Evolutionary conservation across 2,797 vertebrate genomes (phyloP).

Genomic region (Delichon dasypus): DNA sequence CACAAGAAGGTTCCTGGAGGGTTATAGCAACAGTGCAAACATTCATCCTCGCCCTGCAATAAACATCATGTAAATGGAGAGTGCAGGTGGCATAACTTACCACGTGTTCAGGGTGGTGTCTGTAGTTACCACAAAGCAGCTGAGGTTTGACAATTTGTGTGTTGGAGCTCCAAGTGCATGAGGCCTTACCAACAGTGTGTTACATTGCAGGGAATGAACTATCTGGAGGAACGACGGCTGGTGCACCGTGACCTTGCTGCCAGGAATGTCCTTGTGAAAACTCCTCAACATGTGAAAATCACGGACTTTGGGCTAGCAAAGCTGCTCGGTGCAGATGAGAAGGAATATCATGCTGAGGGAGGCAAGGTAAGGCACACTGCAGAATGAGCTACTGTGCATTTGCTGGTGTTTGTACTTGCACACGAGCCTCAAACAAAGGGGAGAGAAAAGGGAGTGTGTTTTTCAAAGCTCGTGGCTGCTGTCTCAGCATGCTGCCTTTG

Average conservation of each 20-base stretch:
- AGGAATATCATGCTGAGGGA: slow-evolving; percentile 90
- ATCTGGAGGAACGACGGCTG: slow-evolving; percentile 90
- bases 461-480: not conserved
- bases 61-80: not conserved
- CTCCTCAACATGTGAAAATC: slow-evolving; percentile 92
- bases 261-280: slow-evolving; percentile 92
- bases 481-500: slow-evolving; percentile 22
- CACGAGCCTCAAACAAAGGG: not conserved
- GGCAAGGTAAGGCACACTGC: slow-evolving; percentile 81
- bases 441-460: not conserved
- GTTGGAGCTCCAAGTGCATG: accelerated
- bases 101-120: accelerated
- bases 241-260: slow-evolving; percentile 95
- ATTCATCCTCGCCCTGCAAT: not conserved
- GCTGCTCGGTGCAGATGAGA: slow-evolving; percentile 87
- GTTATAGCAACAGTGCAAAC: not conserved
- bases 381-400: accelerated
- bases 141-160: not conserved
- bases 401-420: accelerated
- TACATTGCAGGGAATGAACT: slow-evolving; percentile 88
- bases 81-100: not conserved
- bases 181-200: not conserved
- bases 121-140: not conserved
- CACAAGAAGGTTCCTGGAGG: not conserved
- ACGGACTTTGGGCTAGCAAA: slow-evolving; percentile 93